A percentile compares a stretch with the other conserved stretches of the same genome.
These are phyloP conservation scores for Platerodrilus igneus DNA, from an alignment of 2,888 invertebrate genomes.

Conservation along the genomic window DNA sequence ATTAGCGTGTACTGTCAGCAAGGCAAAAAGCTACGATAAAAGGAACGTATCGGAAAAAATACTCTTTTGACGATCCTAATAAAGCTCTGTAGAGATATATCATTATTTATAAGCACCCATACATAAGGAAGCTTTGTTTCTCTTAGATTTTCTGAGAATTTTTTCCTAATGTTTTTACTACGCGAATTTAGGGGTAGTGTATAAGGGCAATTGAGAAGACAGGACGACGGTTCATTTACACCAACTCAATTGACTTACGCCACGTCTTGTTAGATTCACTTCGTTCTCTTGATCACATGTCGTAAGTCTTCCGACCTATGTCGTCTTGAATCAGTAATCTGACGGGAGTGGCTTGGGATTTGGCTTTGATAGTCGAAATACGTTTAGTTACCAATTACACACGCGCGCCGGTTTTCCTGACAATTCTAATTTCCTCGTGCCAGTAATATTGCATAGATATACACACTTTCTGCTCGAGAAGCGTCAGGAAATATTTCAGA, in stretches of 20 bases:
- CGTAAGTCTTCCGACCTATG: constrained; percentile 39
- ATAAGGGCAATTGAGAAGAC: constrained; percentile 39
- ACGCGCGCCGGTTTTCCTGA: too few relatives aligned
- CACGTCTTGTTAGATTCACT: constrained; percentile 44
- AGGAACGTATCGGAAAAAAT: constrained; percentile 25
- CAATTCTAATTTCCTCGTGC: too few relatives aligned
- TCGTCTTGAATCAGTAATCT: constrained; percentile 33
- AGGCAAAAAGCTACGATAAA: constrained; percentile 32
- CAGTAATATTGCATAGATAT: too few relatives aligned
- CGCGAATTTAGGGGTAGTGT: too few relatives aligned
- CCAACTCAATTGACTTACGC: constrained; percentile 44
- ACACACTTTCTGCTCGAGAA: too few relatives aligned
- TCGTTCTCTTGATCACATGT: constrained; percentile 42
- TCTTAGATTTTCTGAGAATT: background rate
- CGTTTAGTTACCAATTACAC: too few relatives aligned
- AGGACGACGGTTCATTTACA: constrained; percentile 44
- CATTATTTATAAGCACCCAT: constrained; percentile 35
- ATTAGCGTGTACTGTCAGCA: constrained; percentile 37
- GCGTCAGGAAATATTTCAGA: too few relatives aligned
- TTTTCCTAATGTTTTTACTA: background rate
- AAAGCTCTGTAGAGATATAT: constrained; percentile 44
- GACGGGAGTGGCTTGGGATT: constrained; percentile 29
- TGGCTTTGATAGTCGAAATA: constrained; percentile 33
- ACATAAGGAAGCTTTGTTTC: constrained; percentile 19
- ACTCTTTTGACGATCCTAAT: constrained; percentile 45